These are phyloP conservation scores for Avahi laniger DNA, from an alignment of 2,797 vertebrate species.

Conservation along the genomic window DNA sequence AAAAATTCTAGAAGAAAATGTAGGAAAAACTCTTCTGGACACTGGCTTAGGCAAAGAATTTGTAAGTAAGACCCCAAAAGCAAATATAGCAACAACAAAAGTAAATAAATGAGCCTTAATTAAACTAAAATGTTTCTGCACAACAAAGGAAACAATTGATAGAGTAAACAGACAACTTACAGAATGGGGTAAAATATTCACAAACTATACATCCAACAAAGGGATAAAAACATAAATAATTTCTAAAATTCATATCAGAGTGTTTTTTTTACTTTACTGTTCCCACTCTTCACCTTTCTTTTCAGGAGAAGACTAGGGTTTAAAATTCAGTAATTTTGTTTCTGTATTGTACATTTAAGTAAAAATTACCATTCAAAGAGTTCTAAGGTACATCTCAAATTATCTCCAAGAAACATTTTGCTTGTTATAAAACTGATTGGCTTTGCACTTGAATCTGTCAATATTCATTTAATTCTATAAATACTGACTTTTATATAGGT, in stretches of 20 bases:
- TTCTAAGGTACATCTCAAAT: neutral
- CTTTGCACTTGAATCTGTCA: neutral
- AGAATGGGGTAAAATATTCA: neutral
- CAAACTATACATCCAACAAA: neutral
- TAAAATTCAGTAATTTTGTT: neutral
- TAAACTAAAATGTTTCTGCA: neutral
- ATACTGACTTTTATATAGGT: neutral
- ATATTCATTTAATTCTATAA: neutral
- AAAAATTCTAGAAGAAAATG: neutral
- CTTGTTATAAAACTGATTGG: neutral
- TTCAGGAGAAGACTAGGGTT: neutral
- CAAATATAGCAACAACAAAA: neutral
- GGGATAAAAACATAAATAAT: neutral
- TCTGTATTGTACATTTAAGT: neutral
- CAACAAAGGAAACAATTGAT: neutral
- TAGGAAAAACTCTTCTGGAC: neutral
- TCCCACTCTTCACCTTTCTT: neutral
- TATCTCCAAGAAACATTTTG: neutral
- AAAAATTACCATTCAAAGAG: neutral
- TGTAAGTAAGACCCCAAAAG: neutral
- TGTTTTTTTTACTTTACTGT: neutral
- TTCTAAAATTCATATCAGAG: conserved; percentile 3
- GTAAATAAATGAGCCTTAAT: neutral
- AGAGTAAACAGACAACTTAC: neutral
- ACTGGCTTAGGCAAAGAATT: neutral